Evolutionary conservation across 2,888 invertebrate genomes (phyloP).

Genomic region (Pterostichus niger): DNA sequence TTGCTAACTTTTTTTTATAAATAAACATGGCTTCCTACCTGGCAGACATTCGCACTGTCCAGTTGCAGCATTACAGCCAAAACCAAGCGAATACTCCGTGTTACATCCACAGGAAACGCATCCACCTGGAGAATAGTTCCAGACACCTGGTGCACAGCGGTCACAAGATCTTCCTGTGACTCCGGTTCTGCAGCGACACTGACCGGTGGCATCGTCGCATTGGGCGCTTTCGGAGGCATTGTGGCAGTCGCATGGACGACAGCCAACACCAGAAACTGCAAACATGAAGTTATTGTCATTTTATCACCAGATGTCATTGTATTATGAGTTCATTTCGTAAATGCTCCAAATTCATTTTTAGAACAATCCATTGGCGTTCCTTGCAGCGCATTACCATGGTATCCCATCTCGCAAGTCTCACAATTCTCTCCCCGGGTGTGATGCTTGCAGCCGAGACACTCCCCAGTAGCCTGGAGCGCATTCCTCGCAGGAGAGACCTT

Average conservation of each 20-base stretch:
- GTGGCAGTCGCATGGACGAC: conserved; percentile 91
- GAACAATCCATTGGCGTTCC: conserved; percentile 93
- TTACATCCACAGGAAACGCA: conserved; percentile 96
- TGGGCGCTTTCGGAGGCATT: conserved; percentile 89
- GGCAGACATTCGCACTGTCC: conserved; percentile 97
- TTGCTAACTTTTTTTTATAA: no score
- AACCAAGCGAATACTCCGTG: conserved; percentile 93
- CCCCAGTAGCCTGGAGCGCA: conserved; percentile 96
- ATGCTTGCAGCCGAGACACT: conserved; percentile 92
- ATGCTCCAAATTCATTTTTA: no score
- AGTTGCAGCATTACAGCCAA: conserved; percentile 91
- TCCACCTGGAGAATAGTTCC: conserved; percentile 92
- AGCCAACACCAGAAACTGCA: conserved; percentile 91
- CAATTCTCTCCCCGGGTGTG: conserved; percentile 96
- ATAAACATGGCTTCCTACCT: conserved; percentile 74
- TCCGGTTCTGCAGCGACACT: conserved; percentile 85
- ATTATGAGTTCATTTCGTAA: no score
- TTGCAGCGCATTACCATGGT: conserved; percentile 94
- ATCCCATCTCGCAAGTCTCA: conserved; percentile 92
- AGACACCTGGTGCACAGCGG: conserved; percentile 93
- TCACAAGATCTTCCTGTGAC: conserved; percentile 93
- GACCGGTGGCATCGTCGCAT: conserved; percentile 92
- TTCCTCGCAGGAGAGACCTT: conserved; percentile 93
- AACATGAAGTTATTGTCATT: no score
- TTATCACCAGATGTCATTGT: no score